phyloP scores from a whole-genome alignment of 2,113 vertebrate species.

The Paracanthobrama guichenoti region DNA sequence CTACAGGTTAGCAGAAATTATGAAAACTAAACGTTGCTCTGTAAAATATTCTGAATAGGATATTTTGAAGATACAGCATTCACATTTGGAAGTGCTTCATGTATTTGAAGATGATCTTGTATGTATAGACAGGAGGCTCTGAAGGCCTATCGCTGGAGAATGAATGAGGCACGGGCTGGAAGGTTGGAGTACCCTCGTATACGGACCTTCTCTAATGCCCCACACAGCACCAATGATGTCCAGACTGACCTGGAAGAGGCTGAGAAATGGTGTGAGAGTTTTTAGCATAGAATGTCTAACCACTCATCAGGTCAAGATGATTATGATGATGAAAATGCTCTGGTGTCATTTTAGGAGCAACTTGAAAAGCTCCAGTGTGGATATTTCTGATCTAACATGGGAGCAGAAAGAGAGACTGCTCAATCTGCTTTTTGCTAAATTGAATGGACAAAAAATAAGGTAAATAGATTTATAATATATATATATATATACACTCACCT shows the following conservation, averaged over 20 bases:
- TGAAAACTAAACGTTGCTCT: not conserved
- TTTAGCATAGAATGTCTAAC: not conserved
- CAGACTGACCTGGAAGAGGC: conserved; percentile 80
- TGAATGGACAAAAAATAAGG: conserved; percentile 79
- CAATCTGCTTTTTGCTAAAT: conserved; percentile 85
- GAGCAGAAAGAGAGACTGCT: conserved; percentile 88
- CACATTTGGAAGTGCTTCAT: not conserved
- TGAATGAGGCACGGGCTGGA: conserved; percentile 76
- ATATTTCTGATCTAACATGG: conserved; percentile 85
- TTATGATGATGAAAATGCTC: not conserved
- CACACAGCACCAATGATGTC: conserved; percentile 83
- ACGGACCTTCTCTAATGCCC: conserved; percentile 80
- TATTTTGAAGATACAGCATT: not conserved
- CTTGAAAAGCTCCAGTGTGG: conserved; percentile 70
- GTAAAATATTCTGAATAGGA: not conserved
- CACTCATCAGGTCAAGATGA: not conserved
- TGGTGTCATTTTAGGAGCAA: conserved; percentile 68
- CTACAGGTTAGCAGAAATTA: conserved; percentile 64
- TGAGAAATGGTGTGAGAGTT: conserved; percentile 75
- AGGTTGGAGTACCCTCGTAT: conserved; percentile 80
- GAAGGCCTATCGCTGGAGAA: conserved; percentile 75
- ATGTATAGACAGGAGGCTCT: conserved; percentile 71
- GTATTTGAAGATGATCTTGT: conserved; percentile 1
- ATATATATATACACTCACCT: too few relatives aligned
- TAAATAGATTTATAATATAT: conserved; percentile 52